A percentile compares a stretch with the other conserved stretches of the same genome.
phyloP scores from a whole-genome alignment of 1,140 invertebrate species.

The Trypoxylus dichotomus region DNA sequence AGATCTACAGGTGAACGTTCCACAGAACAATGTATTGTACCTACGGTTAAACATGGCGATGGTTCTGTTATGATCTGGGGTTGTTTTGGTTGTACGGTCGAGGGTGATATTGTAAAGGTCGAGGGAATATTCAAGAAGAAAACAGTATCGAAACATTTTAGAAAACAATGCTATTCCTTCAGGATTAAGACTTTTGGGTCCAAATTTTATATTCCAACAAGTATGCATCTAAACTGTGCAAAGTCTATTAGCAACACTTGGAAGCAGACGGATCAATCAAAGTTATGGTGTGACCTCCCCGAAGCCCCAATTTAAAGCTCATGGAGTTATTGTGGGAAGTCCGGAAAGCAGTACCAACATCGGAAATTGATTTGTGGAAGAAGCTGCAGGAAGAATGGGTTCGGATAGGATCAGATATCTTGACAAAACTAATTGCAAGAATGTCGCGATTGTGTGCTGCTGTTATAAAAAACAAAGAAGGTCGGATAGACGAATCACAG shows the following conservation, averaged over 20 bases:
- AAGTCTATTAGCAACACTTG: neutral
- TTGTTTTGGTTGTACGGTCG: neutral
- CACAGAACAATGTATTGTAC: slow-evolving; percentile 35
- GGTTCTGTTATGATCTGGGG: slow-evolving; percentile 27
- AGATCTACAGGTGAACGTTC: slow-evolving; percentile 36
- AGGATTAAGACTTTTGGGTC: neutral
- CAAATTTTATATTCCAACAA: neutral
- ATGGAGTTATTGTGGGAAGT: neutral
- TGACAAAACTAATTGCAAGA: too few relatives aligned
- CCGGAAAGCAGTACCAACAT: too few relatives aligned
- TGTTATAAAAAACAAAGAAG: neutral
- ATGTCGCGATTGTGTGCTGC: too few relatives aligned
- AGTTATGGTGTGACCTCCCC: neutral
- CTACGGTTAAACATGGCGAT: slow-evolving; percentile 32
- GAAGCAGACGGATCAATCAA: neutral
- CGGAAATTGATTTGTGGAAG: too few relatives aligned
- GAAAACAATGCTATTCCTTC: slow-evolving; percentile 12
- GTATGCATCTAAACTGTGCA: too few relatives aligned
- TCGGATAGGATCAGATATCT: too few relatives aligned
- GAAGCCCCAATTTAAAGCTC: too few relatives aligned
- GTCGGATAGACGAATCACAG: neutral
- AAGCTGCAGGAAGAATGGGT: too few relatives aligned
- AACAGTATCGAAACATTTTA: slow-evolving; percentile 20
- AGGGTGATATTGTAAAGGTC: slow-evolving; percentile 19
- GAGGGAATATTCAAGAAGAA: slow-evolving; percentile 14